Conservation (phyloP, 53 echinoderm and acorn worm genomes). For the Actinopyga echinites region DNA sequence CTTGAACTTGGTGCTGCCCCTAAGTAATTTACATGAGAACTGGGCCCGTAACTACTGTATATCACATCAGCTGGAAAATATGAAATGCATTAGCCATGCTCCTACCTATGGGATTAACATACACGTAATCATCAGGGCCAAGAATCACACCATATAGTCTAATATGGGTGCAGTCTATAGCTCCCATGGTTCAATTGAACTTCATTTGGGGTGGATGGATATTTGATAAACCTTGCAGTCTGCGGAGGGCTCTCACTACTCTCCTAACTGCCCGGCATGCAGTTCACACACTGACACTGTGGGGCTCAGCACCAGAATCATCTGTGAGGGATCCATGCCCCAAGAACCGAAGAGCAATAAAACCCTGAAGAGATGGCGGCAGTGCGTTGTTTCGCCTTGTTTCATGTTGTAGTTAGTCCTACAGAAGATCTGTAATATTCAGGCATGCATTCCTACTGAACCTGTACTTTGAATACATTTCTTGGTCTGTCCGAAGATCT, state of each 20-base stretch:
- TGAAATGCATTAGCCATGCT: no score
- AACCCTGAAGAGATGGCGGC: conserved; percentile 22
- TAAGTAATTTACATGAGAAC: no score
- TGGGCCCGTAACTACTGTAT: no score
- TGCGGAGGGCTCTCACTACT: neutral
- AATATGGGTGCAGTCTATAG: conserved; percentile 27
- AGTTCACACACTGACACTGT: neutral
- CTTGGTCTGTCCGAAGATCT: neutral
- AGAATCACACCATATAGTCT: conserved; percentile 15
- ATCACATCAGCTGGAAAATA: no score
- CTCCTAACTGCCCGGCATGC: neutral
- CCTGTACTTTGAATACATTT: neutral
- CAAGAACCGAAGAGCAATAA: conserved; percentile 35
- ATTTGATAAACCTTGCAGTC: neutral
- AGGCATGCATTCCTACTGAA: neutral
- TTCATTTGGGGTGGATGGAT: neutral
- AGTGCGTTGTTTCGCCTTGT: no score
- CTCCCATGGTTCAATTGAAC: neutral
- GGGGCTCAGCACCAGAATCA: conserved; percentile 21
- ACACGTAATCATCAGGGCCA: conserved; percentile 12
- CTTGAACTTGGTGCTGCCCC: no score
- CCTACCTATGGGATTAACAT: conserved; percentile 25
- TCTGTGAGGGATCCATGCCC: conserved; percentile 22
- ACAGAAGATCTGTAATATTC: neutral
- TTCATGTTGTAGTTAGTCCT: no score